phyloP scores from a whole-genome alignment of 2,888 invertebrate species.

The Physocephala rufipes region DNA sequence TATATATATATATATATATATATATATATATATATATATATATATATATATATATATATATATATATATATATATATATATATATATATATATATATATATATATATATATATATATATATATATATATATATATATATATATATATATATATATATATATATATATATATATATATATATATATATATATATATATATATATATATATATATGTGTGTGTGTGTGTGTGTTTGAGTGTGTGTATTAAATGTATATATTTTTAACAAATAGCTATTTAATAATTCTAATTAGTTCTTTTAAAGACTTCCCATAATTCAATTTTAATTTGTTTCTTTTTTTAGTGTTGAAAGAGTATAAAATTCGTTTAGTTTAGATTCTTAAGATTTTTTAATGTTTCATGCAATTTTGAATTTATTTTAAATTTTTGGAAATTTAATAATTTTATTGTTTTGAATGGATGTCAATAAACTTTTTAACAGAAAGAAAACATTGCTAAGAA shows the following conservation, averaged over 20 bases:
- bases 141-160: too few species aligned
- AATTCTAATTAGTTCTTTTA: constrained; percentile 28
- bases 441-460: constrained; percentile 13
- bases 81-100: too few species aligned
- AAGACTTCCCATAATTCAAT: not conserved
- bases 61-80: too few species aligned
- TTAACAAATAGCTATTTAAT: constrained; percentile 31
- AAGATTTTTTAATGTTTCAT: constrained; percentile 43
- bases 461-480: constrained; percentile 23
- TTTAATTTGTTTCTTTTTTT: constrained; percentile 19
- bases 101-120: too few species aligned
- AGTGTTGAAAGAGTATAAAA: constrained; percentile 36
- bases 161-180: too few species aligned
- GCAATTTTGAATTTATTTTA: not conserved
- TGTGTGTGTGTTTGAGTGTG: not conserved
- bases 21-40: too few species aligned
- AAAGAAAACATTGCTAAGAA: constrained; percentile 30
- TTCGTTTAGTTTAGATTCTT: constrained; percentile 46
- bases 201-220: constrained; percentile 24
- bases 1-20: too few species aligned
- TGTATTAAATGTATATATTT: not conserved
- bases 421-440: not conserved
- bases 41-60: too few species aligned
- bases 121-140: too few species aligned
- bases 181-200: too few species aligned